phyloP scores from a whole-genome alignment of 2,797 vertebrate species.

The Erithacus rubecula region DNA sequence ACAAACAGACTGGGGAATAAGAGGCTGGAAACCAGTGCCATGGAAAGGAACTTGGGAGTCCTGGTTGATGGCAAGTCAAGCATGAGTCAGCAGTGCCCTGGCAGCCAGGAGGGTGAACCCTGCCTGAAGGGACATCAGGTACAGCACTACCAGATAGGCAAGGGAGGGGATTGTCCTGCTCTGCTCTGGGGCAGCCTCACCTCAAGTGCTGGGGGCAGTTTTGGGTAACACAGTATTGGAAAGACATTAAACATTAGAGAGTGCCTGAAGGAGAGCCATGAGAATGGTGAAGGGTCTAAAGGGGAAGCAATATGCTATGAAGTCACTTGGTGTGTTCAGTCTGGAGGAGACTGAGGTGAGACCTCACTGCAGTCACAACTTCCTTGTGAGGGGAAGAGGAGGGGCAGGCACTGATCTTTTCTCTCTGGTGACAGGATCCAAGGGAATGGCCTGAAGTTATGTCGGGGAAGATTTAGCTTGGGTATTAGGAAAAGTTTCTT shows the following conservation, averaged over 20 bases:
- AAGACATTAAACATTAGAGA: background rate
- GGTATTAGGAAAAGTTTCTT: background rate
- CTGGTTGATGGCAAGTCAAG: background rate
- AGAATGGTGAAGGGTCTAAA: background rate
- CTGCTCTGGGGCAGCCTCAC: background rate
- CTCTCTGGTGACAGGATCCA: accelerated
- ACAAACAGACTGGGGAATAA: background rate
- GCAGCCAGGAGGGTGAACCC: accelerated
- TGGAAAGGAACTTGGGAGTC: background rate
- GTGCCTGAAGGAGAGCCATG: accelerated
- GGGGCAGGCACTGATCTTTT: background rate
- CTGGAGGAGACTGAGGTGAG: background rate
- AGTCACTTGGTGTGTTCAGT: background rate
- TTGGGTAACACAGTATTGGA: accelerated
- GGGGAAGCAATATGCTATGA: background rate
- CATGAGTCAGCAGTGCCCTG: background rate
- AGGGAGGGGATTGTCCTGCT: background rate
- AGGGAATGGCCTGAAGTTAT: background rate
- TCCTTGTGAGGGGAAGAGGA: accelerated
- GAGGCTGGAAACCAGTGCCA: background rate
- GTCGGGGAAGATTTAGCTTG: background rate
- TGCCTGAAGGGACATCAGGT: no score
- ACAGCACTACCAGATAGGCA: accelerated
- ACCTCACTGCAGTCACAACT: accelerated
- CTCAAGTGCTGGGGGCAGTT: accelerated